A percentile compares a stretch with the other conserved stretches of the same genome.
Evolutionary conservation across 2,797 vertebrate species (phyloP).

Genomic region (Oceanodroma leucorhoa): DNA sequence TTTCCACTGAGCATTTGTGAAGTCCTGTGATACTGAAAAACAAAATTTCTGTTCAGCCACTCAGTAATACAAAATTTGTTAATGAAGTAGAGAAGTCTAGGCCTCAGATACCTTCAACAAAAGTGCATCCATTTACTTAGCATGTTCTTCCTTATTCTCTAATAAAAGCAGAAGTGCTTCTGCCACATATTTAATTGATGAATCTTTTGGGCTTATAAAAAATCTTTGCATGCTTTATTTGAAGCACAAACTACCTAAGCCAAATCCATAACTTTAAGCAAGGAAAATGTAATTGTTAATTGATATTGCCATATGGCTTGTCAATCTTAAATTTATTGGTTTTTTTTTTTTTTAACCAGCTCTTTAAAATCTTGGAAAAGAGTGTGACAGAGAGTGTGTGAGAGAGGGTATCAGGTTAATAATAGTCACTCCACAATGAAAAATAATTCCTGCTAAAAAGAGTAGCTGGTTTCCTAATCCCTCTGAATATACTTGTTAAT

Average conservation of each 20-base stretch:
- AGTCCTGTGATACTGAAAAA: not conserved
- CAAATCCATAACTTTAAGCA: not conserved
- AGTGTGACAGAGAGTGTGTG: not conserved
- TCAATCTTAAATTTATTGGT: not conserved
- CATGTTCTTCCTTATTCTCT: not conserved
- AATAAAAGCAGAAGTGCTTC: not conserved
- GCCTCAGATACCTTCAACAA: not conserved
- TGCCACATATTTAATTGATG: not conserved
- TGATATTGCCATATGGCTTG: not conserved
- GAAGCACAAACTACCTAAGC: not conserved
- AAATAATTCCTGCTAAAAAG: not conserved
- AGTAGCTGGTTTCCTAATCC: not conserved
- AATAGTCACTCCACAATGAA: not conserved
- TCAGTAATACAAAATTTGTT: not conserved
- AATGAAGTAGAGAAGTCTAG: not conserved
- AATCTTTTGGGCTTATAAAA: not conserved
- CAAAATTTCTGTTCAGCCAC: not conserved
- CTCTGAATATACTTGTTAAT: not conserved
- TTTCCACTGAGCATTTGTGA: not conserved
- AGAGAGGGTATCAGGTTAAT: not conserved
- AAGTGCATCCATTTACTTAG: not conserved
- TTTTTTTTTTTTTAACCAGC: not conserved
- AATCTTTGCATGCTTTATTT: not conserved
- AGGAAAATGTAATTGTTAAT: not conserved
- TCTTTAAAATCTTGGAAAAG: not conserved